Evolutionary conservation across 2,113 vertebrate genomes (phyloP), one percentile per base, ranked within the genome.

Genomic region (Bufo bufo): DNA sequence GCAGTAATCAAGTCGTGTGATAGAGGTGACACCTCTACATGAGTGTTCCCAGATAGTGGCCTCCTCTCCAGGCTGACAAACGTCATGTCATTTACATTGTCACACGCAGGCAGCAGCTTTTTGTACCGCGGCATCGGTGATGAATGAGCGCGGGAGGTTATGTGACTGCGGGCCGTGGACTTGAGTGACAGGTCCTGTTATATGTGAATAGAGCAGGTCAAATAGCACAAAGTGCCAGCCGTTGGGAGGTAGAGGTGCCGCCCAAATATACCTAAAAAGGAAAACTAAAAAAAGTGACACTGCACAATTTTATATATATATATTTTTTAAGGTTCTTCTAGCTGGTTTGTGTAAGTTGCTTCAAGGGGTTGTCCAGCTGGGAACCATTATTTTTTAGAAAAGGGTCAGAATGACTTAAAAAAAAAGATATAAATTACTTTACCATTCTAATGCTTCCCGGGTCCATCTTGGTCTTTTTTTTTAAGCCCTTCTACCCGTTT

Each of bases 11-110:
- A 58, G 49, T 47, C 66, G 61, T 78, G 82, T 89, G 82, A 89
- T 89, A 89, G 87, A 89, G 87, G 72, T 89, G 87, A 88, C 79
- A 88, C 80, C 86, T 82, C 86, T 0, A 69, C 82, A 71, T 87
- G 79, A 33, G 12, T 59, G 79, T 82, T 56, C 66, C 69, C 54
- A 61, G 52, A 74, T 74, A 74, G 12, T 33, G 17, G 54, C 59
- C 20, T 74, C 78, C 16, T 87, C 52, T 63, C 3, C 20, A 61
- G 86, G 45, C 43, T 61, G 45, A 50, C 54, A 77, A 14, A 45
- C 54, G 59, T 59, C 43, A 61, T 52, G 50, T 63, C 82, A 75
- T 87, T 71, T 71, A 74, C 66, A 82, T 82, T 50, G 33, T 72
- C n/a, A 61, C 33, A 82, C 50, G 19, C 54, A 20, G n/a, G 49